phyloP scores from a whole-genome alignment of 1,140 invertebrate species.

The Antheraea pernyi region DNA sequence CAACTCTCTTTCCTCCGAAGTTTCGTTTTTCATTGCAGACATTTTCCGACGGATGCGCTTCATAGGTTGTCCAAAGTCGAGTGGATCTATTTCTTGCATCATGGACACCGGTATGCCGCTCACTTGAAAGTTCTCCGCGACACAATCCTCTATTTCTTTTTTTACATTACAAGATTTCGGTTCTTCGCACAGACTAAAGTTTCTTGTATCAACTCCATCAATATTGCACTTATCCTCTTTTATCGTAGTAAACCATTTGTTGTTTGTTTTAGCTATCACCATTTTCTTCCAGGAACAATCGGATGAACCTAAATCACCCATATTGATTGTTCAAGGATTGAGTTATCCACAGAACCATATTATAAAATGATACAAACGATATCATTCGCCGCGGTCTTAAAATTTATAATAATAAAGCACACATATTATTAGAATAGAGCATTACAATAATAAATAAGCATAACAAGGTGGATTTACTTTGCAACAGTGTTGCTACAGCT shows the following conservation, averaged over 20 bases:
- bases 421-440: background rate
- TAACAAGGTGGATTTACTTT: no score
- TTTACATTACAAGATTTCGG: slow-evolving; percentile 34
- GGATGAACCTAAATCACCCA: slow-evolving; percentile 60
- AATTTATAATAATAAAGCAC: background rate
- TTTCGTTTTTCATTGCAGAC: slow-evolving; percentile 55
- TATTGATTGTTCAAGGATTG: slow-evolving; percentile 71
- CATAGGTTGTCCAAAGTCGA: slow-evolving; percentile 26
- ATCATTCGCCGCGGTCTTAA: background rate
- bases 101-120: slow-evolving; percentile 27
- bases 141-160: slow-evolving; percentile 31
- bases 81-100: slow-evolving; percentile 42
- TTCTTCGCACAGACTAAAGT: slow-evolving; percentile 31
- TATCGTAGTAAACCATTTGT: slow-evolving; percentile 62
- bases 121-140: slow-evolving; percentile 16
- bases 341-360: slow-evolving; percentile 70
- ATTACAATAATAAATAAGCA: background rate
- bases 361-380: slow-evolving; percentile 17
- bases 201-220: slow-evolving; percentile 14
- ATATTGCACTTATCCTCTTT: slow-evolving; percentile 36
- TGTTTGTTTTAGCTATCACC: slow-evolving; percentile 65
- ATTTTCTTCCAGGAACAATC: slow-evolving; percentile 73
- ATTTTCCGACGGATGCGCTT: slow-evolving; percentile 32
- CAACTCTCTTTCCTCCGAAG: slow-evolving; percentile 71
- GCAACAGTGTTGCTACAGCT: no score